Conservation (phyloP, 2,797 vertebrate genomes). For the Euphonia xanthogaster region DNA sequence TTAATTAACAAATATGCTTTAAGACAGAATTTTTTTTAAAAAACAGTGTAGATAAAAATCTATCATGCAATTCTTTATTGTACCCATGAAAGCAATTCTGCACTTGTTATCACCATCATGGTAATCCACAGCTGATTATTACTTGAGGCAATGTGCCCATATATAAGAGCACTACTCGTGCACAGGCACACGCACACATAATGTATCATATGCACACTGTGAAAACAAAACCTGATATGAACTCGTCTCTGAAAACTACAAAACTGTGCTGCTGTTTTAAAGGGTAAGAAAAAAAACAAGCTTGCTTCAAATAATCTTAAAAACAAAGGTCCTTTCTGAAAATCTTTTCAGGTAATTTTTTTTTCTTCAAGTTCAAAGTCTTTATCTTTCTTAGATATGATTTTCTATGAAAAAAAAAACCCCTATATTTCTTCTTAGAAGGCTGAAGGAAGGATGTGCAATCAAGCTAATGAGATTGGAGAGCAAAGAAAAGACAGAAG, state of each 20-base stretch:
- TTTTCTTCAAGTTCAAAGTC: not conserved
- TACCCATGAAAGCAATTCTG: not conserved
- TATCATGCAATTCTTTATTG: not conserved
- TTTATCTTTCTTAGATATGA: not conserved
- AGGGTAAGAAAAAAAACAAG: not conserved
- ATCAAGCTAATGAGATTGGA: not conserved
- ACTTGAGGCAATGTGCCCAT: not conserved
- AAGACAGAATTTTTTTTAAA: not conserved
- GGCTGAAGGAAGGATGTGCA: not conserved
- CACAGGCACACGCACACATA: fast-evolving
- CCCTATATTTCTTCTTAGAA: not conserved
- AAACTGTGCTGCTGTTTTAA: not conserved
- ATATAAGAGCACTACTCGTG: fast-evolving
- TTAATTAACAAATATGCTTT: not conserved
- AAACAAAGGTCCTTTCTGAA: not conserved
- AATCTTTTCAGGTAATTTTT: not conserved
- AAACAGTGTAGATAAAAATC: not conserved
- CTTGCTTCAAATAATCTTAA: not conserved
- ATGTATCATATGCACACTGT: not conserved
- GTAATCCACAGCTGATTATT: not conserved
- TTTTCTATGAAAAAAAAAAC: not conserved
- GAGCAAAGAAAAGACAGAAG: not conserved
- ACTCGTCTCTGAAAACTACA: not conserved
- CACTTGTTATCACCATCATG: not conserved
- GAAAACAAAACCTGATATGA: not conserved